A percentile compares a stretch with the other conserved stretches of the same genome.
These are phyloP conservation scores for Brachyopa scutellaris DNA, from an alignment of 2,888 invertebrate genomes.

Conservation along the genomic window DNA sequence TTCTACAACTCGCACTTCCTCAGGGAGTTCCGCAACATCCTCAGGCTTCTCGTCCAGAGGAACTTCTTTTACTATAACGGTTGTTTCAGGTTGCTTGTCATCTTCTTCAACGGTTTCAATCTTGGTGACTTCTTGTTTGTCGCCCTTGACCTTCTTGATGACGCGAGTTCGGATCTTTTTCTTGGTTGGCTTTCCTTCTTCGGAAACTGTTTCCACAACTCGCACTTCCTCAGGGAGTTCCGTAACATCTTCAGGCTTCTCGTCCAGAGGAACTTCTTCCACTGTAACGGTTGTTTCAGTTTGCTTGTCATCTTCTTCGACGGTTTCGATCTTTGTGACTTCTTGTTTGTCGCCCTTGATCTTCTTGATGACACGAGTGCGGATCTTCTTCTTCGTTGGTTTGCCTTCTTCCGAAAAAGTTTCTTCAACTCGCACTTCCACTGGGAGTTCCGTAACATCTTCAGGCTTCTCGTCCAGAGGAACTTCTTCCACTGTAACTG, in stretches of 20 bases:
- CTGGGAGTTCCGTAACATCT: neutral
- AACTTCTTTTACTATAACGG: constrained; percentile 20
- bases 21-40: constrained; percentile 6
- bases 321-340: constrained; percentile 16
- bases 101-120: constrained; percentile 28
- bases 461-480: constrained; percentile 1
- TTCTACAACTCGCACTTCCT: constrained; percentile 9
- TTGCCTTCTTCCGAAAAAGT: constrained; percentile 1
- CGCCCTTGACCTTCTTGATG: constrained; percentile 30
- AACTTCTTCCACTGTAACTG: constrained; percentile 9
- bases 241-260: constrained; percentile 3
- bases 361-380: constrained; percentile 11
- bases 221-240: constrained; percentile 21
- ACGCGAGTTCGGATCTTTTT: constrained; percentile 19
- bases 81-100: constrained; percentile 18
- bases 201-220: neutral
- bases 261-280: constrained; percentile 5
- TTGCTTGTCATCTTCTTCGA: constrained; percentile 74
- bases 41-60: constrained; percentile 23
- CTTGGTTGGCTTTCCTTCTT: constrained; percentile 14
- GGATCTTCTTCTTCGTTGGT: constrained; percentile 2
- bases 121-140: constrained; percentile 38
- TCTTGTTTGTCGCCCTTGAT: constrained; percentile 15
- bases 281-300: constrained; percentile 22
- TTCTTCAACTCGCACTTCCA: neutral